Evolutionary conservation across 2,888 invertebrate genomes (phyloP).

Genomic region (Minunthozetes semirufus): DNA sequence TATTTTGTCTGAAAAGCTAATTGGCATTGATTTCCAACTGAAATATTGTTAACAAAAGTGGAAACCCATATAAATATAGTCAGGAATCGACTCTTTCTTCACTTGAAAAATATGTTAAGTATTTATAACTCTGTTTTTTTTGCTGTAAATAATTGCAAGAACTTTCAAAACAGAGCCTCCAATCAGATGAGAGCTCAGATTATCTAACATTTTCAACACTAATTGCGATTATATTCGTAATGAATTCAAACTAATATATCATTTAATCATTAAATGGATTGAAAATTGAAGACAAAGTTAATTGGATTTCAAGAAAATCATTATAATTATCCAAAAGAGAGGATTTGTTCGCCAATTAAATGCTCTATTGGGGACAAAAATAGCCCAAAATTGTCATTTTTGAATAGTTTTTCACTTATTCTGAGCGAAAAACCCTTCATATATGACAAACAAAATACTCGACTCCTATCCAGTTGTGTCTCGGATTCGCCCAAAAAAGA

Average conservation of each 20-base stretch:
- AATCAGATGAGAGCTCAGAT: background rate
- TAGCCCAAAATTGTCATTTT: background rate
- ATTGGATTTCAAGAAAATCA: background rate
- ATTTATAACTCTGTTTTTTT: background rate
- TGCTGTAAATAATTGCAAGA: constrained; percentile 10
- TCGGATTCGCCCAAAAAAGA: too few species aligned
- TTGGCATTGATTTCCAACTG: too few species aligned
- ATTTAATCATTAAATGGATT: background rate
- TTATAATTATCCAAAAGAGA: background rate
- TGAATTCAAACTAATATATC: background rate
- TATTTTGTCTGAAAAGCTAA: too few species aligned
- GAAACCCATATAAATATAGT: too few species aligned
- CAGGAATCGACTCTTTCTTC: too few species aligned
- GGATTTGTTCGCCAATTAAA: background rate
- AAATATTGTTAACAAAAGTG: too few species aligned
- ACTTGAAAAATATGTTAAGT: too few species aligned
- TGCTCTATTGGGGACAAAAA: background rate
- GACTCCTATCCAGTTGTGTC: too few species aligned
- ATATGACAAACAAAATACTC: too few species aligned
- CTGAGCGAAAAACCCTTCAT: background rate
- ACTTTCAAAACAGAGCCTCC: background rate
- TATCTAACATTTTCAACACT: background rate
- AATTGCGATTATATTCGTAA: background rate
- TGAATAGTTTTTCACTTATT: background rate
- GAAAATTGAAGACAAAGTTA: background rate